These are phyloP conservation scores for Tolmerus cingulatus DNA, from an alignment of 2,888 invertebrate species.

Conservation along the genomic window DNA sequence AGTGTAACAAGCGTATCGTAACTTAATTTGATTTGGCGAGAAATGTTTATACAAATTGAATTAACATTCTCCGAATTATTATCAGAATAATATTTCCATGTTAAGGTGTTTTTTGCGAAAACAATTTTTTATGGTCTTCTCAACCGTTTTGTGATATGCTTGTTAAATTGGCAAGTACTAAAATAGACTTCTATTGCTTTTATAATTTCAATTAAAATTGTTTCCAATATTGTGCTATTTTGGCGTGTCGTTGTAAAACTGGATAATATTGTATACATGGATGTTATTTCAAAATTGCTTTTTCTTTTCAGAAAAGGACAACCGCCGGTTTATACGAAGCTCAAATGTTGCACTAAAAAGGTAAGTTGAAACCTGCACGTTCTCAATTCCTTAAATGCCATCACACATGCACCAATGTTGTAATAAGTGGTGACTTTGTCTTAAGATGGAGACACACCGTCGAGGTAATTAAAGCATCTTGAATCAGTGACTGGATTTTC, in stretches of 20 bases:
- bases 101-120: too few relatives aligned
- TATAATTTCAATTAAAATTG: background rate
- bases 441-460: background rate
- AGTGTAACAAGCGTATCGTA: too few relatives aligned
- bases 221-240: background rate
- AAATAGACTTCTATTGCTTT: background rate
- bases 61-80: background rate
- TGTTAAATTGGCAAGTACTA: background rate
- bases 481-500: background rate
- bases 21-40: background rate
- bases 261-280: background rate
- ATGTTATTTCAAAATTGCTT: background rate
- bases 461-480: constrained; percentile 3
- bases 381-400: constrained; percentile 14
- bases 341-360: constrained; percentile 8
- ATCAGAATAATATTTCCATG: background rate
- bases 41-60: background rate
- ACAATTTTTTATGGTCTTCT: too few relatives aligned
- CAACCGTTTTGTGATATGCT: background rate
- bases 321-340: background rate
- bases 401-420: background rate
- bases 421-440: background rate
- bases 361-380: constrained; percentile 5
- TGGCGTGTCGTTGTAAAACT: background rate
- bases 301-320: constrained; percentile 4